phyloP scores from a whole-genome alignment of 2,797 vertebrate genomes.

The Poeciliopsis paucimaculata region DNA sequence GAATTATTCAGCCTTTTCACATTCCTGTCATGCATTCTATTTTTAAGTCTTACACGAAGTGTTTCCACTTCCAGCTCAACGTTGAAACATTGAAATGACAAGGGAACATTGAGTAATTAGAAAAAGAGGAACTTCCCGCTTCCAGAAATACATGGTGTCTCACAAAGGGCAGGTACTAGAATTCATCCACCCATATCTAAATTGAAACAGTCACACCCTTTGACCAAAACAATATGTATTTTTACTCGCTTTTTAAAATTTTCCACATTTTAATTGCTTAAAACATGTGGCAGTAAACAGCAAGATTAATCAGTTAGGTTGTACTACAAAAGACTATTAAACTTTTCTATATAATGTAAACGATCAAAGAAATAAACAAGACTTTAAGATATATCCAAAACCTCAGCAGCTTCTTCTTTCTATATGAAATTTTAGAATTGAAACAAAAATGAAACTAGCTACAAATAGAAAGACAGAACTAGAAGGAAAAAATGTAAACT shows the following conservation, averaged over 20 bases:
- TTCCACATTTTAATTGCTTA: background rate
- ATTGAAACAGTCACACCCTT: background rate
- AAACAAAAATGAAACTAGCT: background rate
- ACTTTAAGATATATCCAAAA: background rate
- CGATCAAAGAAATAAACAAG: background rate
- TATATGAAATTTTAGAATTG: background rate
- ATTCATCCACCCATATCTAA: background rate
- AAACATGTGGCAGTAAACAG: background rate
- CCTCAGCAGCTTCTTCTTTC: background rate
- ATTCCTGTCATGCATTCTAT: background rate
- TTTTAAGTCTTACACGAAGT: background rate
- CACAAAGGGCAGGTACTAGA: slow-evolving; percentile 6
- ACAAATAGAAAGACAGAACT: background rate
- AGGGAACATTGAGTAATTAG: background rate
- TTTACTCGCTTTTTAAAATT: background rate
- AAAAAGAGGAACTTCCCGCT: slow-evolving; percentile 27
- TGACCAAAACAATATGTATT: background rate
- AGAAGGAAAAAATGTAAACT: background rate
- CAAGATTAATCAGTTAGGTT: background rate
- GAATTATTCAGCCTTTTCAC: background rate
- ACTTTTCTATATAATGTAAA: background rate
- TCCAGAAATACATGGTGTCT: slow-evolving; percentile 16
- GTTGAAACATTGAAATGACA: background rate
- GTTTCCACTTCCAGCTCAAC: background rate
- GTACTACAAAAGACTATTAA: background rate